Conservation (phyloP, 2,113 vertebrate species). For the Numida meleagris region DNA sequence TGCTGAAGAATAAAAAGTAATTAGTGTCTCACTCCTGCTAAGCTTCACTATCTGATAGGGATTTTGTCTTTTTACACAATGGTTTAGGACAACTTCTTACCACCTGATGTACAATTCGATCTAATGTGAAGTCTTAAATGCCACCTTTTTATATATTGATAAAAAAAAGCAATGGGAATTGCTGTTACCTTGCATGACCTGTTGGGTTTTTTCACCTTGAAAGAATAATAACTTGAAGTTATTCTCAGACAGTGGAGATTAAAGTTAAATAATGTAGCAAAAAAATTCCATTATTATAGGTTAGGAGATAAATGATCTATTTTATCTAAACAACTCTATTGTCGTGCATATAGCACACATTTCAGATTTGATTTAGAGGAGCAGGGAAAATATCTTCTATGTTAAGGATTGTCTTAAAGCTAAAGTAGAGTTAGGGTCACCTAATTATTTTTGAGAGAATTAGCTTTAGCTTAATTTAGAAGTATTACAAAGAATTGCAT, state of each 20-base stretch:
- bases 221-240: background rate
- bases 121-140: background rate
- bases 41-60: background rate
- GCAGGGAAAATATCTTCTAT: background rate
- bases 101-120: background rate
- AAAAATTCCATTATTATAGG: background rate
- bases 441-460: background rate
- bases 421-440: background rate
- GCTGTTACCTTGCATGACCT: background rate
- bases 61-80: background rate
- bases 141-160: fast-evolving
- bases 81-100: background rate
- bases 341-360: background rate
- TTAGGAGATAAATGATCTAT: background rate
- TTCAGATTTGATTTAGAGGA: background rate
- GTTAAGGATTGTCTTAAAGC: background rate
- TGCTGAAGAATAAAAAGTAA: slow-evolving; percentile 22
- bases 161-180: background rate
- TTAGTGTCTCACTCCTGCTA: background rate
- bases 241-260: background rate
- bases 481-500: background rate
- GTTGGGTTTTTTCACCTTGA: background rate
- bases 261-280: background rate
- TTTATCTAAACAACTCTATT: background rate
- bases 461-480: background rate